Evolutionary conservation across 2,113 vertebrate genomes (phyloP), one percentile per base, ranked within the genome.

Genomic region (Recurvirostra avosetta): DNA sequence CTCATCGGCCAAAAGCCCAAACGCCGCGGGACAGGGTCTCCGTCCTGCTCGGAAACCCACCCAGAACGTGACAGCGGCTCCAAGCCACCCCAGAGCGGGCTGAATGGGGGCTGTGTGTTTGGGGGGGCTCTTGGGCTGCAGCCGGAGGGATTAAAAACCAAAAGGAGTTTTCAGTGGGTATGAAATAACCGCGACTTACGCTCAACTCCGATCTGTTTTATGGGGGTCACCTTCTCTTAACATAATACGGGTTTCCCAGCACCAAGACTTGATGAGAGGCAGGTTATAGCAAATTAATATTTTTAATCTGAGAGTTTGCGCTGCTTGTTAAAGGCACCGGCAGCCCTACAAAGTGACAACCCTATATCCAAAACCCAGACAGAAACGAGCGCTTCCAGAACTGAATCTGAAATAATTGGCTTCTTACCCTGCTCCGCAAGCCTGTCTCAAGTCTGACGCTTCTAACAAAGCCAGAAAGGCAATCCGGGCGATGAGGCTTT

Each of bases 401-500:
- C 5, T 36, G 49, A 92, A 32, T 15, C 15, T 7, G 3, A 50
- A 73, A 26, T 22, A 79, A 86, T 26, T 80, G 53, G 34, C 34
- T 88, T 53, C 78, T 53, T 32, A 17, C 4, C 18, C 81, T 26
- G 36, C 75, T 49, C 62, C 13, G 8, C 56, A 58, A 76, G 32
- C 52, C 67, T 36, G 45, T 26, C 86, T 83, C 70, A 29, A 58
- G 19, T 7, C 43, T 83, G 82, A 66, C 49, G 27, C 10, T 26
- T 41, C 11, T 5, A 32, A 53, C 36, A 30, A 68, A 52, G 34
- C 8, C 68, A 81, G 25, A 26, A 26, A 27, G 59, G 26, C 38
- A 49, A 32, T 7, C 7, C 1, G 4, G 53, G 63, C 10, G 0
- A 2, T 0, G 6, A 61, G 10, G 16, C 12, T 73, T n/a, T 6